phyloP scores from a whole-genome alignment of 1,140 invertebrate genomes.

The Drosophila subpulchrella region DNA sequence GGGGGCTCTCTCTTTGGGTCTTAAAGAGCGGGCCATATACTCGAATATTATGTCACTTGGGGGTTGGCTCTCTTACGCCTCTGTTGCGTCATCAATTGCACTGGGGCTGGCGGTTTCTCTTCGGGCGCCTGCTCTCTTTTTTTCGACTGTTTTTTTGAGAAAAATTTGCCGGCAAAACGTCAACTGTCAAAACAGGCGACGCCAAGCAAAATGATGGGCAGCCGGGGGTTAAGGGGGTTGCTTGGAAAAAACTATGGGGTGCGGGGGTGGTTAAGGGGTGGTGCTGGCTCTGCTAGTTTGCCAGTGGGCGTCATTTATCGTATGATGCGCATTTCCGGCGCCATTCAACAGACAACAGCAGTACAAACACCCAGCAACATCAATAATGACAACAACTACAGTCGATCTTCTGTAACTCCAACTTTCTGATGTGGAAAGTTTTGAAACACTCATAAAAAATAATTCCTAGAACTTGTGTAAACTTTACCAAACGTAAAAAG shows the following conservation, averaged over 20 bases:
- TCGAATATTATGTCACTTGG: slow-evolving; percentile 42
- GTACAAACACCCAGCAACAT: slow-evolving; percentile 4
- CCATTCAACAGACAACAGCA: slow-evolving; percentile 55
- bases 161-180: slow-evolving; percentile 75
- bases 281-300: slow-evolving; percentile 2
- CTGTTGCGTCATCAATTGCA: slow-evolving; percentile 49
- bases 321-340: slow-evolving; percentile 73
- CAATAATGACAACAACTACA: slow-evolving; percentile 30
- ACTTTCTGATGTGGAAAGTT: neutral
- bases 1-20: slow-evolving; percentile 9
- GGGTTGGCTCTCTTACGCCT: slow-evolving; percentile 25
- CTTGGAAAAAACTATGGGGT: slow-evolving; percentile 14
- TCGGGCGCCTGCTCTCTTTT: slow-evolving; percentile 10
- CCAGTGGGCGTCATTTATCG: slow-evolving; percentile 63
- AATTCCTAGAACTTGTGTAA: neutral
- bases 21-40: slow-evolving; percentile 19
- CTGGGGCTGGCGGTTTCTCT: slow-evolving; percentile 13
- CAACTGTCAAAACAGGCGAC: slow-evolving; percentile 71
- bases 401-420: neutral
- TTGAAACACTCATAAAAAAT: neutral
- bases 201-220: slow-evolving; percentile 32
- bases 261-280: neutral
- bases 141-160: no score
- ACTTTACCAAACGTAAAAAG: no score
- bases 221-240: neutral